These are phyloP conservation scores for Ptychochromis oligacanthus DNA, from an alignment of 2,113 vertebrate species.

Conservation along the genomic window DNA sequence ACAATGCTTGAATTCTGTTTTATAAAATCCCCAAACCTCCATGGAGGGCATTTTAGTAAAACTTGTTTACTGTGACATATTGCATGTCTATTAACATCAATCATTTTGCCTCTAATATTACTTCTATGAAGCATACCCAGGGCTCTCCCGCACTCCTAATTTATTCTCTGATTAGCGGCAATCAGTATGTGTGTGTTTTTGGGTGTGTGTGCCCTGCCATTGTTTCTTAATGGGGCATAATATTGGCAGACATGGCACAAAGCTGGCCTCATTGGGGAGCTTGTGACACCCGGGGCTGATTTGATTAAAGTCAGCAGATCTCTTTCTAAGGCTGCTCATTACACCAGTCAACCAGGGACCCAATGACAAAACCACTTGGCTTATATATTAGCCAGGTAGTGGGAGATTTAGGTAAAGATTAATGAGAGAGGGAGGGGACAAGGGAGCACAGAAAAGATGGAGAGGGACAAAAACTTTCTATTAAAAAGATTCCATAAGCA, in stretches of 20 bases:
- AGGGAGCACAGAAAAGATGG: conserved; percentile 13
- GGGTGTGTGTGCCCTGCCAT: neutral
- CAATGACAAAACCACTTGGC: conserved; percentile 59
- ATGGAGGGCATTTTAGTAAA: neutral
- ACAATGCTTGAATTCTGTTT: neutral
- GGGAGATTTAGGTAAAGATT: conserved; percentile 45
- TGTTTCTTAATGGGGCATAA: conserved; percentile 64
- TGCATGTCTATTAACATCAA: conserved; percentile 28
- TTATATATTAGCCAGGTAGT: conserved; percentile 54
- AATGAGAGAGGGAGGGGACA: conserved; percentile 1
- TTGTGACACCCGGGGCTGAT: conserved; percentile 51
- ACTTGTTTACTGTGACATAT: conserved; percentile 24
- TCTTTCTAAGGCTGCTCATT: conserved; percentile 63
- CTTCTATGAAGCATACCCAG: conserved; percentile 13
- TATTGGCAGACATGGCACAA: conserved; percentile 59
- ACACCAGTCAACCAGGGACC: conserved; percentile 35
- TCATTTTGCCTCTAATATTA: conserved; percentile 31
- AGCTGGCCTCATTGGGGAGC: conserved; percentile 54
- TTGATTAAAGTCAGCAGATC: conserved; percentile 69
- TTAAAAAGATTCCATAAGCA: conserved; percentile 30
- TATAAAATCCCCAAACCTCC: neutral
- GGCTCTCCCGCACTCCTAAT: conserved; percentile 24
- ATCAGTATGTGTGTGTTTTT: conserved; percentile 33
- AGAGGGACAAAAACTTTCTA: conserved; percentile 28
- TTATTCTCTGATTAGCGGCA: conserved; percentile 47